A percentile compares a stretch with the other conserved stretches of the same genome.
Evolutionary conservation across 30 jellyfish, hydroid and myxozoan genomes (phyloP).

Genomic region (Aurelia coerulea): DNA sequence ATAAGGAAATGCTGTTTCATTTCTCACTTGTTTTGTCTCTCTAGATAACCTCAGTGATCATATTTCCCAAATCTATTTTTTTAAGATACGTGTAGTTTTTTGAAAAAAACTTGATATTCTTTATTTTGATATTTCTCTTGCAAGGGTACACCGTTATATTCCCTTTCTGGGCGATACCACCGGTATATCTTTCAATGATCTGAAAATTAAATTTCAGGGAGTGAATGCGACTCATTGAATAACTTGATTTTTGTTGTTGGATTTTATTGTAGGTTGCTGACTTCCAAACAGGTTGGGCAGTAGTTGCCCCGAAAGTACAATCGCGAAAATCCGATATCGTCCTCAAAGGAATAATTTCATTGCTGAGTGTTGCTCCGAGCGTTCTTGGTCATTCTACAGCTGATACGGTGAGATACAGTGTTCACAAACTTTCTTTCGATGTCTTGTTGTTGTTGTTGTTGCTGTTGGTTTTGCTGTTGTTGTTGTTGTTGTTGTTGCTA

Average conservation of each 20-base stretch:
- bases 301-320: constrained; percentile 49
- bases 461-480: too few species aligned
- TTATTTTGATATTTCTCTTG: too few species aligned
- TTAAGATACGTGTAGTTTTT: too few species aligned
- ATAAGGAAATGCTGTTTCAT: too few species aligned
- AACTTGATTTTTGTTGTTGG: too few species aligned
- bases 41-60: too few species aligned
- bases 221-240: neutral
- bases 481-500: neutral
- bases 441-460: neutral
- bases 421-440: neutral
- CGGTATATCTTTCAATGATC: too few species aligned
- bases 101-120: too few species aligned
- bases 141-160: too few species aligned
- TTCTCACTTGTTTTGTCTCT: too few species aligned
- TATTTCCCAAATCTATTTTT: too few species aligned
- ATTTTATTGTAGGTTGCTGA: constrained; percentile 52
- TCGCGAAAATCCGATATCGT: constrained; percentile 37
- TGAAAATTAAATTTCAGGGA: neutral
- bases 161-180: too few species aligned
- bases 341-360: constrained; percentile 59
- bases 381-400: constrained; percentile 43
- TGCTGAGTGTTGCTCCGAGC: constrained; percentile 50
- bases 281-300: constrained; percentile 77
- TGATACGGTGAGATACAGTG: constrained; percentile 18